Evolutionary conservation across 2,888 invertebrate genomes (phyloP).

Genomic region (Zaprionus obscuricornis): DNA sequence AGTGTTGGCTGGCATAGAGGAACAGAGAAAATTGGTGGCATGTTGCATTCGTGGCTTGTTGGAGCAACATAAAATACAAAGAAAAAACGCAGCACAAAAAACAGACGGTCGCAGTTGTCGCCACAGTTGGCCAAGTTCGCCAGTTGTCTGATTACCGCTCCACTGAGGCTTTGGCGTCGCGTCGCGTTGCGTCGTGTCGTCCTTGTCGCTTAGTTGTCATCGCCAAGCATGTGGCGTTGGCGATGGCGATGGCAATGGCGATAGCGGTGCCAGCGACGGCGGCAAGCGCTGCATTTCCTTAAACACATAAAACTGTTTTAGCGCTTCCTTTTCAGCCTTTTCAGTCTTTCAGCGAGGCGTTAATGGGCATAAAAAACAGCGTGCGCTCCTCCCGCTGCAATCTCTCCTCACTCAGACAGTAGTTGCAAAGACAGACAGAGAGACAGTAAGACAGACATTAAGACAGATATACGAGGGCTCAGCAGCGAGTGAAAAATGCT

Average conservation of each 20-base stretch:
- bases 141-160: constrained; percentile 61
- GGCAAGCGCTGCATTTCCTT: constrained; percentile 63
- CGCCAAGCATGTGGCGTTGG: constrained; percentile 49
- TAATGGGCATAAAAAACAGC: constrained; percentile 65
- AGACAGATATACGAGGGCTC: constrained; percentile 47
- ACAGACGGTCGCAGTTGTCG: constrained; percentile 61
- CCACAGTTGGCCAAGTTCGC: constrained; percentile 68
- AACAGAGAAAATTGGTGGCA: too few relatives aligned
- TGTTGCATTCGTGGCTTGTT: neutral
- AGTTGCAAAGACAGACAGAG: constrained; percentile 23
- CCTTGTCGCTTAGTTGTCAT: constrained; percentile 55
- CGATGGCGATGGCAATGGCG: too few relatives aligned
- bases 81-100: too few relatives aligned
- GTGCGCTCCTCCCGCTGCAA: too few relatives aligned
- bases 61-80: constrained; percentile 38
- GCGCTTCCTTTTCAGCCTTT: constrained; percentile 68
- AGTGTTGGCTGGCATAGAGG: constrained; percentile 31
- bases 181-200: constrained; percentile 7
- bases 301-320: constrained; percentile 72
- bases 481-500: constrained; percentile 62
- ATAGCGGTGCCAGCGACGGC: too few relatives aligned
- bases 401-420: too few relatives aligned
- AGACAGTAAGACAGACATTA: constrained; percentile 1
- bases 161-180: constrained; percentile 12
- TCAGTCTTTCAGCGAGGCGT: constrained; percentile 61